Evolutionary conservation across 2,888 invertebrate genomes (phyloP).

Genomic region (Sinodicranocentrus sp.): DNA sequence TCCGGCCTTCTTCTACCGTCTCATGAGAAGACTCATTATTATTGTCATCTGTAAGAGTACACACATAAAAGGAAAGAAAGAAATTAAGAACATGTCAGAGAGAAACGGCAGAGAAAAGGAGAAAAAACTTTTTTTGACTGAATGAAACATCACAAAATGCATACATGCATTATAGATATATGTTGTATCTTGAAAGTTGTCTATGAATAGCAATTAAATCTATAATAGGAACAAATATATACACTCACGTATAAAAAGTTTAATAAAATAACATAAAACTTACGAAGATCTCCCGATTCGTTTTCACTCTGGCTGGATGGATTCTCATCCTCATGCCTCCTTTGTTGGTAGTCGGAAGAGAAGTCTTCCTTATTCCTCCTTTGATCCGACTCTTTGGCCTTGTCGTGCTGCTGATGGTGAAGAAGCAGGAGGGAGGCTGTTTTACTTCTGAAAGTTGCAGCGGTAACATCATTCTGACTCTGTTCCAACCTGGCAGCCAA

Average conservation of each 20-base stretch:
- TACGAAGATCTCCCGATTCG: conserved; percentile 76
- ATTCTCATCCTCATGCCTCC: conserved; percentile 74
- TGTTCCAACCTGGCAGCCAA: conserved; percentile 80
- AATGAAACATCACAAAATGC: conserved; percentile 34
- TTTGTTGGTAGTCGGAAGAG: conserved; percentile 41
- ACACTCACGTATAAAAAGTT: conserved; percentile 5
- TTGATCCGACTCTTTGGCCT: conserved; percentile 45
- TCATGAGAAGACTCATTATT: conserved; percentile 72
- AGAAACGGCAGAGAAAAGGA: neutral
- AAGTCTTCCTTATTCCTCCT: conserved; percentile 80
- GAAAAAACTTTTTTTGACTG: conserved; percentile 46
- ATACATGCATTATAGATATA: conserved; percentile 2
- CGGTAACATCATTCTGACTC: conserved; percentile 69
- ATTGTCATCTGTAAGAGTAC: conserved; percentile 66
- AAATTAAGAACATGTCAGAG: conserved; percentile 48
- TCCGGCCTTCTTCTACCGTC: conserved; percentile 75
- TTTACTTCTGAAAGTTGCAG: conserved; percentile 50
- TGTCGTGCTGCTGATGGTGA: conserved; percentile 53
- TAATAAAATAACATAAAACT: conserved; percentile 60
- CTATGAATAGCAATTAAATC: conserved; percentile 50
- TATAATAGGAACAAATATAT: conserved; percentile 6
- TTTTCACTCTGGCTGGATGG: conserved; percentile 76
- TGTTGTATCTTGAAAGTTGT: neutral
- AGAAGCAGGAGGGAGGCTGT: conserved; percentile 51
- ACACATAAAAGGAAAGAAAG: conserved; percentile 30